These are phyloP conservation scores for Ferdinandea cuprea DNA, from an alignment of 2,888 invertebrate species.

Conservation along the genomic window DNA sequence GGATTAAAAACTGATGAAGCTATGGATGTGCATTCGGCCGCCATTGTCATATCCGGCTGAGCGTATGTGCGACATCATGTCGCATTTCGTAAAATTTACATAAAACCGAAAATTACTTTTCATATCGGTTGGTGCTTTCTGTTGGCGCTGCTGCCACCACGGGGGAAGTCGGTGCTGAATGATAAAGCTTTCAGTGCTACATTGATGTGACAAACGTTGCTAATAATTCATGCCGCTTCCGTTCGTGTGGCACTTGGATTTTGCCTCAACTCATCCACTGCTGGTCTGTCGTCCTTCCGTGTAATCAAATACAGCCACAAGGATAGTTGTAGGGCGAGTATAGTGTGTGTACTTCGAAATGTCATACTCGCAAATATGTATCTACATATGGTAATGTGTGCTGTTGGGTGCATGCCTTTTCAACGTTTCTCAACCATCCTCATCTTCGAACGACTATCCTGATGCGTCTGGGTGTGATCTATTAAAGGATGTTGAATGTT, in stretches of 20 bases:
- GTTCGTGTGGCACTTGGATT: constrained; percentile 42
- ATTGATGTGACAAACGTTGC: constrained; percentile 63
- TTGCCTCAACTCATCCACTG: not conserved
- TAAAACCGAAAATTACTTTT: constrained; percentile 73
- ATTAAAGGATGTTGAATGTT: constrained; percentile 46
- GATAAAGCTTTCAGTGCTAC: constrained; percentile 12
- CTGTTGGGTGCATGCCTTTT: constrained; percentile 31
- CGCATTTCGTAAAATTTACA: constrained; percentile 68
- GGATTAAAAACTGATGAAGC: too few relatives aligned
- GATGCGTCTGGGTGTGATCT: constrained; percentile 14
- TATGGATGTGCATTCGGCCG: too few relatives aligned
- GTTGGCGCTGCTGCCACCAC: not conserved
- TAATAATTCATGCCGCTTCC: constrained; percentile 70
- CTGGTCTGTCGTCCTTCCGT: not conserved
- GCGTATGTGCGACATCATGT: constrained; percentile 60
- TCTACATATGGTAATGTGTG: too few relatives aligned
- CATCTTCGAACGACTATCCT: not conserved
- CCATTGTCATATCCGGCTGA: too few relatives aligned
- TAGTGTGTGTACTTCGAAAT: not conserved
- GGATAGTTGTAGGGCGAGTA: constrained; percentile 22
- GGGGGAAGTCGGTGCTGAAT: not conserved
- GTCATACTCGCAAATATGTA: not conserved
- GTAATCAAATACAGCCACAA: constrained; percentile 49
- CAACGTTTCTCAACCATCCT: constrained; percentile 1
- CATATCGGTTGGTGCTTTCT: constrained; percentile 52